phyloP scores from a whole-genome alignment of 2,888 invertebrate species.

The Drosophila testacea region DNA sequence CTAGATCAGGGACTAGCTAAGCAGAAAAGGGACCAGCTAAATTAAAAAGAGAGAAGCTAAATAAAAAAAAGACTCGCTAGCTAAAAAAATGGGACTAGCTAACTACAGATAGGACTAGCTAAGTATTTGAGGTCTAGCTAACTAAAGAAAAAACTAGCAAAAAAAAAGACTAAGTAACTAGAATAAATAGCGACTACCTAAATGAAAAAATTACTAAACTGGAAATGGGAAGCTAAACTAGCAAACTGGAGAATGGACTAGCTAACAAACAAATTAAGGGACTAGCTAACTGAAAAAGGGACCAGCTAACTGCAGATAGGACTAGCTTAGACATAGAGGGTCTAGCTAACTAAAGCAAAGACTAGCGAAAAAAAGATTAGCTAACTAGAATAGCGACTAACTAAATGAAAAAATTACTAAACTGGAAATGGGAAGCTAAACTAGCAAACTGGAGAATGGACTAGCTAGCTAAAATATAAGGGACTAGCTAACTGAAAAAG shows the following conservation, averaged over 20 bases:
- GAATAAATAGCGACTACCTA: background rate
- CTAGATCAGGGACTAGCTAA: no score
- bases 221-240: background rate
- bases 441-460: background rate
- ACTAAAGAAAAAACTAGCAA: background rate
- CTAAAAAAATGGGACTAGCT: background rate
- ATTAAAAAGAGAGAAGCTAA: background rate
- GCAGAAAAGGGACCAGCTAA: background rate
- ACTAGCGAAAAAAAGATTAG: background rate
- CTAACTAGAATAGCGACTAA: no score
- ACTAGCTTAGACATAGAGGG: background rate
- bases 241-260: background rate
- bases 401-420: background rate
- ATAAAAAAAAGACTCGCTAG: no score
- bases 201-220: background rate
- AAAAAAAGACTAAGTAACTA: background rate
- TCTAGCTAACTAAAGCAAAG: background rate
- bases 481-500: no score
- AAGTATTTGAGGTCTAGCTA: no score
- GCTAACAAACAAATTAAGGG: background rate
- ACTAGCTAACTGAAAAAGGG: background rate
- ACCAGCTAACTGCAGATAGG: background rate
- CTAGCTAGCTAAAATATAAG: background rate
- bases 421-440: background rate
- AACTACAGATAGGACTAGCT: background rate